Evolutionary conservation across 1,140 invertebrate species (phyloP).

Genomic region (Carposina sasakii): DNA sequence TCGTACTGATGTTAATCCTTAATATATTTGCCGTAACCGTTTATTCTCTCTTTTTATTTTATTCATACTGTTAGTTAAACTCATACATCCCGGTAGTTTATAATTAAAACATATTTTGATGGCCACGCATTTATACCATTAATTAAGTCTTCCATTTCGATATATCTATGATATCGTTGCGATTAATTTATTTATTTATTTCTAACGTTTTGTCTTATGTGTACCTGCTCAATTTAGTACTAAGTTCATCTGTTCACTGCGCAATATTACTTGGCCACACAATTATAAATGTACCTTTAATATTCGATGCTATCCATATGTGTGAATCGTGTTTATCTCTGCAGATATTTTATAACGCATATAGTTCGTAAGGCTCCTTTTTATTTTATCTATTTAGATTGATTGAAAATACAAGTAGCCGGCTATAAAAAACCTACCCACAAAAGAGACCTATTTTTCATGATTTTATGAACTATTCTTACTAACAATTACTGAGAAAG

Average conservation of each 20-base stretch:
- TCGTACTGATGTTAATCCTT: conserved; percentile 63
- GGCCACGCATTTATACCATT: conserved; percentile 62
- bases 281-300: background rate
- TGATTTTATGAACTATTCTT: too few species aligned
- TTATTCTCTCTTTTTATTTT: conserved; percentile 42
- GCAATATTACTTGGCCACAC: background rate
- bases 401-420: too few species aligned
- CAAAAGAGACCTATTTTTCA: too few species aligned
- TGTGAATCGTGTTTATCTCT: background rate
- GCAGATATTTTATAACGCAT: too few species aligned
- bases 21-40: conserved; percentile 51
- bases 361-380: too few species aligned
- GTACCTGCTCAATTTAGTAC: conserved; percentile 55
- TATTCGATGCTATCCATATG: background rate
- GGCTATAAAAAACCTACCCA: too few species aligned
- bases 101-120: conserved; percentile 48
- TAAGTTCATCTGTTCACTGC: conserved; percentile 34
- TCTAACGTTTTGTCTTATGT: conserved; percentile 45
- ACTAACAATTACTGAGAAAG: too few species aligned
- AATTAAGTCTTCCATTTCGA: conserved; percentile 65
- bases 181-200: conserved; percentile 40
- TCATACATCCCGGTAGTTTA: conserved; percentile 39
- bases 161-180: conserved; percentile 51
- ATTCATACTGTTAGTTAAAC: conserved; percentile 41
- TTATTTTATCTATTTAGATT: too few species aligned